phyloP scores from a whole-genome alignment of 2,113 vertebrate genomes.

The Psophia crepitans region DNA sequence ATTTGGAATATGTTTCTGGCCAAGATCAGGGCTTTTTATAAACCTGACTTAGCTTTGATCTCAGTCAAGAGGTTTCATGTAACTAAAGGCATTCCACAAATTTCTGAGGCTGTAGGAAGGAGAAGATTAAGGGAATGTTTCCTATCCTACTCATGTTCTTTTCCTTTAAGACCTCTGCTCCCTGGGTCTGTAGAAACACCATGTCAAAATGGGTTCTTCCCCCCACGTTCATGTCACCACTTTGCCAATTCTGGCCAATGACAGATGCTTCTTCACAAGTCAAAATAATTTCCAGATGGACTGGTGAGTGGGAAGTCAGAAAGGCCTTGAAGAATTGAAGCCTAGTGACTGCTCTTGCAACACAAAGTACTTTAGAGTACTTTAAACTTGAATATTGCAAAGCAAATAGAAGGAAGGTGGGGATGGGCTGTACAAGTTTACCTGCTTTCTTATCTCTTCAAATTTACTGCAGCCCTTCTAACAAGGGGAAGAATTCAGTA shows the following conservation, averaged over 20 bases:
- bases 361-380: neutral
- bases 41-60: neutral
- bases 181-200: neutral
- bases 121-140: neutral
- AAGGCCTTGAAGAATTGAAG: neutral
- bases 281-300: neutral
- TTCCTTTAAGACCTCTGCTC: neutral
- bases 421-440: neutral
- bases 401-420: constrained; percentile 14
- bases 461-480: neutral
- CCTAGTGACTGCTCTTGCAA: neutral
- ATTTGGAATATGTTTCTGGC: neutral
- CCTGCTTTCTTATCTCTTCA: neutral
- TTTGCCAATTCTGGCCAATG: neutral
- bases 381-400: constrained; percentile 11
- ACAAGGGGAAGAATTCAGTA: neutral
- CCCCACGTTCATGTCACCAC: neutral
- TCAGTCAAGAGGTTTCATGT: neutral
- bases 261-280: neutral
- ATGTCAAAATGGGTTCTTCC: neutral
- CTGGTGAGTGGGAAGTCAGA: neutral
- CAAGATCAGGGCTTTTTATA: neutral
- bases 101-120: neutral
- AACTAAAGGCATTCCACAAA: neutral
- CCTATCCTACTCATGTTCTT: neutral